These are phyloP conservation scores for Nesidiocoris tenuis DNA, from an alignment of 2,888 invertebrate genomes.

Conservation along the genomic window DNA sequence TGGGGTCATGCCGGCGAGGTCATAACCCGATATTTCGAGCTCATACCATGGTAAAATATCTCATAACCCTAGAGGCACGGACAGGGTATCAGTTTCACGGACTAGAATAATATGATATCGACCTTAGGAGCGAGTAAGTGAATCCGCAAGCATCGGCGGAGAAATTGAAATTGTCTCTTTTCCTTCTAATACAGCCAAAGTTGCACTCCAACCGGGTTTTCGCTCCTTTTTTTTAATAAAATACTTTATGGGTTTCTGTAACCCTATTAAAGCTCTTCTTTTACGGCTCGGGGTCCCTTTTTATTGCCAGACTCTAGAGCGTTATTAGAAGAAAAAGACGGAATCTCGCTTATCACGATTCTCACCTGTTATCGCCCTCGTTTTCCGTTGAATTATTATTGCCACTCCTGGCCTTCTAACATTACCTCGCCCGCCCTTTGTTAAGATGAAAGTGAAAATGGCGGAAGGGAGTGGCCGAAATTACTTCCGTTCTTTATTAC, in stretches of 20 bases:
- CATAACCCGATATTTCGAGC: no score
- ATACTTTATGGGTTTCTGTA: constrained; percentile 40
- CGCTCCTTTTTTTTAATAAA: constrained; percentile 1
- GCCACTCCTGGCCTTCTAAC: neutral
- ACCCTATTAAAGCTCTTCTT: constrained; percentile 35
- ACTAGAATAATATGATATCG: no score
- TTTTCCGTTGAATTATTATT: constrained; percentile 22
- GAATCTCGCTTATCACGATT: constrained; percentile 37
- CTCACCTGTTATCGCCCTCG: constrained; percentile 32
- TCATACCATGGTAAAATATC: no score
- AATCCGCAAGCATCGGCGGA: neutral
- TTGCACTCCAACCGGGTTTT: neutral
- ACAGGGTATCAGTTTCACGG: no score
- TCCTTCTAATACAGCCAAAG: neutral
- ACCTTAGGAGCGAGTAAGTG: no score
- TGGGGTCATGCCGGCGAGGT: no score
- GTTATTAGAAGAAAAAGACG: constrained; percentile 31
- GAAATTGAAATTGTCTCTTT: neutral
- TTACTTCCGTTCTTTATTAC: neutral
- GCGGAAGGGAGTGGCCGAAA: neutral
- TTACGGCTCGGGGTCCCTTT: constrained; percentile 30
- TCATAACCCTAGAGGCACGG: no score
- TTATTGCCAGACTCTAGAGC: constrained; percentile 28
- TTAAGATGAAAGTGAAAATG: neutral
- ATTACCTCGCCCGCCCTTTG: neutral